These are phyloP conservation scores for Cerceris rybyensis DNA, from an alignment of 2,888 invertebrate species.

Conservation along the genomic window DNA sequence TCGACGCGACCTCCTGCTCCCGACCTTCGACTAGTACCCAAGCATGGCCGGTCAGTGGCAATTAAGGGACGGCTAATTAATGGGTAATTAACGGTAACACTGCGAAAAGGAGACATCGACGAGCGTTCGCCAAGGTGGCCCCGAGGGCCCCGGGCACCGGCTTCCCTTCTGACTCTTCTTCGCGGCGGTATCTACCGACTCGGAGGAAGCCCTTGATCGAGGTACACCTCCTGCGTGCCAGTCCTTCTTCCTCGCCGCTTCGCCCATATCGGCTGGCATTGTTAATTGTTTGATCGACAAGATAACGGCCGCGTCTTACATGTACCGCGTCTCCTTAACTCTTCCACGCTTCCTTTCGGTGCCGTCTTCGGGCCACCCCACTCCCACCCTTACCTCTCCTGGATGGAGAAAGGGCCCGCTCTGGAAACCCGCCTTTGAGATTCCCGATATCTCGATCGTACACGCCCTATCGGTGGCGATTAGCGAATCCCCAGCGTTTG, in stretches of 20 bases:
- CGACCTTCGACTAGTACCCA: constrained; percentile 38
- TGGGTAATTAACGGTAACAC: constrained; percentile 81
- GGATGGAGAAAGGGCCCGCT: constrained; percentile 17
- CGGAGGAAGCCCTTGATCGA: constrained; percentile 53
- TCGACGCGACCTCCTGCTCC: constrained; percentile 22
- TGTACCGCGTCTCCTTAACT: constrained; percentile 74
- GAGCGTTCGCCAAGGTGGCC: constrained; percentile 30
- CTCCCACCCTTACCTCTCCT: constrained; percentile 41
- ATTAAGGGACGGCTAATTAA: constrained; percentile 81
- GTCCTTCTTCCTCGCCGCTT: constrained; percentile 57
- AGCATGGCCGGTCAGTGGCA: constrained; percentile 60
- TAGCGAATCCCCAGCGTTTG: constrained; percentile 31
- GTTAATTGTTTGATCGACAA: constrained; percentile 82
- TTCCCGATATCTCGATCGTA: constrained; percentile 54
- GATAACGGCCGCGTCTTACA: constrained; percentile 81
- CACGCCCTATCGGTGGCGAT: constrained; percentile 53
- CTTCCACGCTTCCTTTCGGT: constrained; percentile 62
- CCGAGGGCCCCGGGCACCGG: constrained; percentile 33
- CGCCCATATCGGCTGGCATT: constrained; percentile 72
- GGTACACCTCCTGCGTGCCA: constrained; percentile 54
- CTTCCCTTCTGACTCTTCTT: constrained; percentile 58
- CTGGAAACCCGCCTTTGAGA: constrained; percentile 57
- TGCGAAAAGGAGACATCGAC: constrained; percentile 76
- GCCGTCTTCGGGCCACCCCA: constrained; percentile 27
- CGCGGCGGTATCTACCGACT: constrained; percentile 52